Conservation (phyloP, 2,888 invertebrate genomes). For the Hetaerina titia region DNA sequence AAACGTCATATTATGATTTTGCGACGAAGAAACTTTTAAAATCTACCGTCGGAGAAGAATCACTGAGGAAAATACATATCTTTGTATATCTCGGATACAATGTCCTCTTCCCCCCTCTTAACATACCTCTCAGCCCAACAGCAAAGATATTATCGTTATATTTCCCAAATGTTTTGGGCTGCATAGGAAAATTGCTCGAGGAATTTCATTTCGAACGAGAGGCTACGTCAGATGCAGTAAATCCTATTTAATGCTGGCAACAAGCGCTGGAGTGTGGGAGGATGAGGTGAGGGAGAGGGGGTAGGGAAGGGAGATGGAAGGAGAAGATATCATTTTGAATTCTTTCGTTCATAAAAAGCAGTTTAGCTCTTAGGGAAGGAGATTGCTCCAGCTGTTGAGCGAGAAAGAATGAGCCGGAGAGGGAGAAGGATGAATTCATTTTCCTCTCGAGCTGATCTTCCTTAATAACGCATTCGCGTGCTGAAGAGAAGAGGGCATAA, state of each 20-base stretch:
- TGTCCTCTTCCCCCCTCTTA: neutral
- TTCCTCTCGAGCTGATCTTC: no score
- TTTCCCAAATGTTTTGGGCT: slow-evolving; percentile 26
- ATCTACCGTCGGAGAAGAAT: neutral
- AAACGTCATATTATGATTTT: neutral
- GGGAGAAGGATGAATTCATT: no score
- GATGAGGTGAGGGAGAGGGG: neutral
- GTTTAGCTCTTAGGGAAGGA: neutral
- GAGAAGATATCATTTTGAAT: neutral
- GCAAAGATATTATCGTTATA: neutral
- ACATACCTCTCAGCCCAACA: neutral
- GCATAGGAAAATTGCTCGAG: neutral
- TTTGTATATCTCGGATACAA: neutral
- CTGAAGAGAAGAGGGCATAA: no score
- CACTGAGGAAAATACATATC: neutral
- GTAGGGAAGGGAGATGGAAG: neutral
- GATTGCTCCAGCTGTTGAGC: neutral
- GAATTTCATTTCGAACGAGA: slow-evolving; percentile 19
- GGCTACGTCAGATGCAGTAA: neutral
- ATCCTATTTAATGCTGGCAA: neutral
- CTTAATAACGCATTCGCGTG: no score
- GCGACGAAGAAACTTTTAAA: neutral
- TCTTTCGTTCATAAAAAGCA: neutral
- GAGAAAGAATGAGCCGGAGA: no score
- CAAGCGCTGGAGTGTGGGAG: neutral